A percentile compares a stretch with the other conserved stretches of the same genome.
These are phyloP conservation scores for Stylophora pistillata DNA, from an alignment of 64 coral and sea anemone species.

Conservation along the genomic window DNA sequence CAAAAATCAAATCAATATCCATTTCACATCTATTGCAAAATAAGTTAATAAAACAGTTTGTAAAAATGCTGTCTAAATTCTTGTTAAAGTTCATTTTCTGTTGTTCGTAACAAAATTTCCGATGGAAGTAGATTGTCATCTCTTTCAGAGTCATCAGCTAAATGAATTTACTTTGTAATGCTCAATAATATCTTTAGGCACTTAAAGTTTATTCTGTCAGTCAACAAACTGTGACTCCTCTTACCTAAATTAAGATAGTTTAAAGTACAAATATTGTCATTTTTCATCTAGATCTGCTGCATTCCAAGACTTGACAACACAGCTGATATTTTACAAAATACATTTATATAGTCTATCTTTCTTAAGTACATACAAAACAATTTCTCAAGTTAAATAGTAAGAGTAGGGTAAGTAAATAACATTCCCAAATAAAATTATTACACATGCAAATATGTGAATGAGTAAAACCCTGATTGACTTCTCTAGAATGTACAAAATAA, in stretches of 20 bases:
- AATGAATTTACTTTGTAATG: background rate
- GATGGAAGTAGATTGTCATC: background rate
- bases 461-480: background rate
- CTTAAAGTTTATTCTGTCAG: too few species aligned
- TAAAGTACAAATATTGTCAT: constrained; percentile 19
- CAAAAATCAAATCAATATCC: constrained; percentile 1
- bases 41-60: constrained; percentile 17
- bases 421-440: constrained; percentile 53
- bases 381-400: constrained; percentile 30
- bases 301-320: too few species aligned
- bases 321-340: constrained; percentile 44
- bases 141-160: background rate
- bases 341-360: constrained; percentile 31
- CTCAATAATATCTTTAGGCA: too few species aligned
- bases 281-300: background rate
- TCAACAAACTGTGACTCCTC: background rate
- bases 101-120: constrained; percentile 3
- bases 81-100: background rate
- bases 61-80: constrained; percentile 1
- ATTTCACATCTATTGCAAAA: constrained; percentile 1
- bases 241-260: background rate
- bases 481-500: background rate
- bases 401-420: constrained; percentile 15
- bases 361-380: constrained; percentile 35
- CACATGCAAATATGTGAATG: constrained; percentile 41